Evolutionary conservation across 2,113 vertebrate species (phyloP), one percentile per base, ranked within the genome.

Genomic region (Noctilio leporinus): DNA sequence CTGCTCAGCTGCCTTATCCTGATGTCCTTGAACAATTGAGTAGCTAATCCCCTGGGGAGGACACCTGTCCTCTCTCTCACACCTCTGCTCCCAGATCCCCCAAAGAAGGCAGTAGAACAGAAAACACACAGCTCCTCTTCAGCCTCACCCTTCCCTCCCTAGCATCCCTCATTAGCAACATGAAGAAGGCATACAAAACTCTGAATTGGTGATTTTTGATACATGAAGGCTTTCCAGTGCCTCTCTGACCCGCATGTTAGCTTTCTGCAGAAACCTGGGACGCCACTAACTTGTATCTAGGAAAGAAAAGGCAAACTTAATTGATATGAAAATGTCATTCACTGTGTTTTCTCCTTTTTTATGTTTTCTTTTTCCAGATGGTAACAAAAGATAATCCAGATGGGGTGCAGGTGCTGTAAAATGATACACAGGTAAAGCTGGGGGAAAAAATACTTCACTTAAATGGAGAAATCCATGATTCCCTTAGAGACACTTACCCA

Each of bases 321-420:
- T 57, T 84, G 72, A 75, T 64, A 22, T 10, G 64, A 17, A 35
- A n/a, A 12, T 86, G 64, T n/a, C n/a, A 64, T 93, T 96, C 65
- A 93, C 83, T 96, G 7, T 49, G 93, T 78, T 94, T 89, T 73
- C 67, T 90, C 86, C 17, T 83, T 64, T 94, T 94, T 90, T 83
- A 38, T 14, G 67, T 75, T 88, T 92, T 98, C 85, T 98, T 96
- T 96, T 98, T 97, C 96, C 98, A 98, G 98, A 98, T 98, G 96
- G 94, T 98, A 97, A 98, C 96, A 92, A 97, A 97, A 91, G 96
- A 30, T 83, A 96, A 98, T 98, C 99, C 99, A 99, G 99, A 99
- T 99, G 99, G 99, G 99, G 99, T 99, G 99, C 99, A 99, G 97
- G 70, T 99, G 99, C 98, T 99, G 99, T 98, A 98, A 99, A 98